Percentiles rank a stretch among this genome's conserved stretches.
phyloP scores from a whole-genome alignment of 2,888 invertebrate genomes.

The Nomada ruficornis region DNA sequence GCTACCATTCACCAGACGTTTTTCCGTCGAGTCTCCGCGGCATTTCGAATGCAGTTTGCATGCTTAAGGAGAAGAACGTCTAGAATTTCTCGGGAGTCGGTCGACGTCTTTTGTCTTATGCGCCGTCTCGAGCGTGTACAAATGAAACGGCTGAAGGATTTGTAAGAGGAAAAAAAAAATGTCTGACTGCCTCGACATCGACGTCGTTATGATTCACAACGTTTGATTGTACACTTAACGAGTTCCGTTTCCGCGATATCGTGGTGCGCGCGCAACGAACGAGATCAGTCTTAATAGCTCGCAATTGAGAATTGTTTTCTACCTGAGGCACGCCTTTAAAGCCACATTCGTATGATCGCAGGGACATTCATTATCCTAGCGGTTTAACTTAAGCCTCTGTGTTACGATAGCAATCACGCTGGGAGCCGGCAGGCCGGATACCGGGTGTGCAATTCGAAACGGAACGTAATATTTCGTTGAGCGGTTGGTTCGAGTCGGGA shows the following conservation, averaged over 20 bases:
- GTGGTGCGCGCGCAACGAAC: background rate
- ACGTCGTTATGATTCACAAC: background rate
- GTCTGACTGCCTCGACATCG: background rate
- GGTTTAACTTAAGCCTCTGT: conserved; percentile 2
- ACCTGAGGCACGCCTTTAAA: background rate
- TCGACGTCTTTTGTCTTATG: conserved; percentile 9
- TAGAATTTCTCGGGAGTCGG: conserved; percentile 1
- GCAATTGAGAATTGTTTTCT: conserved; percentile 37
- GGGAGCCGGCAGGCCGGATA: background rate
- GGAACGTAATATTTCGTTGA: conserved; percentile 29
- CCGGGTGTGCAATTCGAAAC: conserved; percentile 1
- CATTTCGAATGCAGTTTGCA: conserved; percentile 23
- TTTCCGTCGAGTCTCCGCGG: background rate
- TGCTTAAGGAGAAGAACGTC: conserved; percentile 1
- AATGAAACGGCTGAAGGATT: conserved; percentile 2
- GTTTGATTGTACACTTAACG: conserved; percentile 32
- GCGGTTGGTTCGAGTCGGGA: background rate
- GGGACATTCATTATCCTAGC: conserved; percentile 14
- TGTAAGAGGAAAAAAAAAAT: background rate
- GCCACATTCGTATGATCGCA: conserved; percentile 8
- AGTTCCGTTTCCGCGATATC: background rate
- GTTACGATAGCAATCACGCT: conserved; percentile 12
- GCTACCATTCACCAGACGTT: background rate
- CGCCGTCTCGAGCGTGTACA: background rate
- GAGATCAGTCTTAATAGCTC: conserved; percentile 30